A percentile compares a stretch with the other conserved stretches of the same genome.
Evolutionary conservation across 2,797 vertebrate species (phyloP).

Genomic region (Falco columbarius): DNA sequence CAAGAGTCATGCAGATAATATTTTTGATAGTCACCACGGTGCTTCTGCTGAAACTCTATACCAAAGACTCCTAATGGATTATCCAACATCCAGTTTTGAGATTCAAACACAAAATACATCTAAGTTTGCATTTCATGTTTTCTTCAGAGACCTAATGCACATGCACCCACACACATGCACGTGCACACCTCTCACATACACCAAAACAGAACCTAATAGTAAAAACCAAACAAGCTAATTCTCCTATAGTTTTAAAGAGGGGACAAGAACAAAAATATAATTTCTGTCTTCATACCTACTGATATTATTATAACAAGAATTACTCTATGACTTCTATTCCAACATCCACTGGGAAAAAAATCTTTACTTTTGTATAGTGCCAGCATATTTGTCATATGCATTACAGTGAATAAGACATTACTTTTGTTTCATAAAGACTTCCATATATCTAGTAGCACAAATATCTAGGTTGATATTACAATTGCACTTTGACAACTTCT

Average conservation of each 20-base stretch:
- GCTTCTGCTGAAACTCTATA: not conserved
- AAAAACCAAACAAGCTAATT: not conserved
- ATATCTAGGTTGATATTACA: not conserved
- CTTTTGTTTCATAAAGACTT: not conserved
- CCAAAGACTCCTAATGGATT: not conserved
- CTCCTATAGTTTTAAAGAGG: not conserved
- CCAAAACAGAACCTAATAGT: not conserved
- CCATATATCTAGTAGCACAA: not conserved
- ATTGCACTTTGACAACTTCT: not conserved
- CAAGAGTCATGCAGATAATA: not conserved
- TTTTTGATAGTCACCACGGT: not conserved
- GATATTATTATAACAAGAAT: not conserved
- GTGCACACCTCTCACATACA: not conserved
- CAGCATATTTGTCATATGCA: not conserved
- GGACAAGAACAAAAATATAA: not conserved
- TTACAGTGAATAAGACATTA: not conserved
- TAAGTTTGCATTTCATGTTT: not conserved
- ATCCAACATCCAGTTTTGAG: not conserved
- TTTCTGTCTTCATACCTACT: not conserved
- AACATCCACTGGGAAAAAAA: not conserved
- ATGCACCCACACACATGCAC: accelerated
- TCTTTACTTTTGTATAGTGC: not conserved
- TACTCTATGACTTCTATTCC: not conserved
- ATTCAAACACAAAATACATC: not conserved
- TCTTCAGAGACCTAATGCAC: not conserved